These are phyloP conservation scores for Characodon lateralis DNA, from an alignment of 2,797 vertebrate species.

Conservation along the genomic window DNA sequence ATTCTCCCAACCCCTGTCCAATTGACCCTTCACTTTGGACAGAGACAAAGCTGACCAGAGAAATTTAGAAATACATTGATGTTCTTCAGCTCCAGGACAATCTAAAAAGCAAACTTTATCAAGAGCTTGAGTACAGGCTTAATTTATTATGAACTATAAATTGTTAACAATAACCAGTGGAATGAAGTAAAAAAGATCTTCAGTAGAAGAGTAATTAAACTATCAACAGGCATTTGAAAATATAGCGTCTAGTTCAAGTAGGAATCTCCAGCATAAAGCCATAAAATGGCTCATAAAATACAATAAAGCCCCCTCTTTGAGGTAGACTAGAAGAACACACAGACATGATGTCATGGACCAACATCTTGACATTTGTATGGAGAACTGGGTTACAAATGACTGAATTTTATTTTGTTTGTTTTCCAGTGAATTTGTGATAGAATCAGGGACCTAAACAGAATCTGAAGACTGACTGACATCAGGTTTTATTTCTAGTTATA, in stretches of 20 bases:
- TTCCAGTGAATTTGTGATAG: conserved; percentile 19
- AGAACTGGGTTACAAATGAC: conserved; percentile 37
- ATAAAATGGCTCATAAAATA: conserved; percentile 68
- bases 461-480: conserved; percentile 22
- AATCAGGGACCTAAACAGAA: conserved; percentile 12
- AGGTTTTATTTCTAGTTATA: background rate
- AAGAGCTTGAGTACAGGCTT: background rate
- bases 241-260: conserved; percentile 52
- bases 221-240: conserved; percentile 49
- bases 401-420: conserved; percentile 36
- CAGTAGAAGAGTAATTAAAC: conserved; percentile 39
- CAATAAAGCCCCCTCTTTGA: conserved; percentile 48
- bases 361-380: conserved; percentile 44
- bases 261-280: conserved; percentile 59
- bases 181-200: conserved; percentile 34
- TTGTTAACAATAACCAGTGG: conserved; percentile 16
- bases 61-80: conserved; percentile 12
- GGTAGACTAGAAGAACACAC: conserved; percentile 47
- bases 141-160: conserved; percentile 24
- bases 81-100: conserved; percentile 17
- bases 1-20: conserved; percentile 50
- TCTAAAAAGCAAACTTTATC: conserved; percentile 2
- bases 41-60: conserved; percentile 32
- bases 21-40: conserved; percentile 52
- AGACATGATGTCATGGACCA: conserved; percentile 66